Evolutionary conservation across 2,113 vertebrate genomes (phyloP), one percentile per base, ranked within the genome.

Genomic region (Ophthalmolycus amberensis): DNA sequence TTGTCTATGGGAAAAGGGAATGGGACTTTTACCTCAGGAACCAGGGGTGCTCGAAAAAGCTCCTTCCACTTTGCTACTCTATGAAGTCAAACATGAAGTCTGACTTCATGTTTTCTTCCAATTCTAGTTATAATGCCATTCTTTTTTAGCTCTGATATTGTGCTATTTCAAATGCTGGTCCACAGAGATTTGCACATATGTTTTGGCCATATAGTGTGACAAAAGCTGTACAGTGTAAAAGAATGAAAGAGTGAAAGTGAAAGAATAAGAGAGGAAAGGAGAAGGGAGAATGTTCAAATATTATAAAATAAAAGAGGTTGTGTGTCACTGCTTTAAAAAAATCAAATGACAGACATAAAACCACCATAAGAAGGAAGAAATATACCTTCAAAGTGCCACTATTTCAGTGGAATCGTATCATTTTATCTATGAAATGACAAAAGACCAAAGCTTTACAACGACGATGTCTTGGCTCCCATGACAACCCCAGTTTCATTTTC

Each of bases 401-500:
- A 40, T 65, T 74, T 59, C 27, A 65, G 38, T 3, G 9, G 12
- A 68, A 67, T 15, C 1, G 34, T 52, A 22, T 63, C 3, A 46
- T 79, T 40, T 40, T 64, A 79, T 38, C 48, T n/a, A 48, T 46
- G 74, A 69, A 32, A 68, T 54, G 22, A 63, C 29, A 6, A 2
- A 9, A 37, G 15, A 18, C 52, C 15, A 40, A 18, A 68, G 63
- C 27, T 44, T 25, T 12, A 32, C 10, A 10, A 29, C 0, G 1
- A 42, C 11, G 0, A 22, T 34, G 42, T 34, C 37, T 46, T 1
- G 6, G 59, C 50, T 82, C 25, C 67, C 75, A 82, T 82, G 70
- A 70, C 70, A 73, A 85, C 68, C 54, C 7, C 58, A 1, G 27
- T 58, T 25, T 72, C 52, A 63, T 77, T 54, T 50, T 29, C 73